These are phyloP conservation scores for Mesoclemmys tuberculata DNA, from an alignment of 2,113 vertebrate genomes.

Conservation along the genomic window DNA sequence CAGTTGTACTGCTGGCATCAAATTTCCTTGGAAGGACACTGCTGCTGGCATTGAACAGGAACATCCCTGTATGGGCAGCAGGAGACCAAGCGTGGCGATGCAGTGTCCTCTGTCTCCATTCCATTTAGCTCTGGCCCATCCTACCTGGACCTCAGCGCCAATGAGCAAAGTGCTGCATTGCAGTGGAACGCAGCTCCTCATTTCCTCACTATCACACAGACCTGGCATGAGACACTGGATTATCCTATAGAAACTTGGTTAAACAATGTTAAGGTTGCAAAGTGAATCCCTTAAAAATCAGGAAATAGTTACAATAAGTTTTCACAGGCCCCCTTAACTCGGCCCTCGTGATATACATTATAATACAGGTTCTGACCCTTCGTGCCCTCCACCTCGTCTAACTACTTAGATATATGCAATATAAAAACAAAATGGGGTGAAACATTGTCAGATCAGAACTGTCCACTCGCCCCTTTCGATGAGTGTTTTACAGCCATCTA, in stretches of 20 bases:
- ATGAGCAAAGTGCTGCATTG: accelerated
- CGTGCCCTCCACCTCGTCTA: not conserved
- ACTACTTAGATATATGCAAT: not conserved
- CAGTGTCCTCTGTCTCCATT: not conserved
- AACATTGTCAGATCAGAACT: not conserved
- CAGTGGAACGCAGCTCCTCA: not conserved
- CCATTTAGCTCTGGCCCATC: not conserved
- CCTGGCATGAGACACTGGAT: not conserved
- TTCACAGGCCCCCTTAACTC: accelerated
- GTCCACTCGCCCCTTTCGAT: not conserved
- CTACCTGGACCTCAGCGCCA: not conserved
- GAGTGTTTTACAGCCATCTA: not conserved
- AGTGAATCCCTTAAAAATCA: not conserved
- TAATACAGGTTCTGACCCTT: not conserved
- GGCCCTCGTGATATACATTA: not conserved
- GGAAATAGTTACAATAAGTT: not conserved
- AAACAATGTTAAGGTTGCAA: not conserved
- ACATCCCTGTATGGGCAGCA: not conserved
- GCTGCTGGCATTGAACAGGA: accelerated
- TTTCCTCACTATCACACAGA: accelerated
- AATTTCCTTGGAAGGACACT: not conserved
- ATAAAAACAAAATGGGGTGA: not conserved
- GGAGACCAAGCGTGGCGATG: not conserved
- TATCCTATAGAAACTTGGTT: not conserved
- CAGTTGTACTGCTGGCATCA: not conserved